Evolutionary conservation across 2,113 vertebrate species (phyloP), one percentile per base, ranked within the genome.

Genomic region (Mastomys natalensis): DNA sequence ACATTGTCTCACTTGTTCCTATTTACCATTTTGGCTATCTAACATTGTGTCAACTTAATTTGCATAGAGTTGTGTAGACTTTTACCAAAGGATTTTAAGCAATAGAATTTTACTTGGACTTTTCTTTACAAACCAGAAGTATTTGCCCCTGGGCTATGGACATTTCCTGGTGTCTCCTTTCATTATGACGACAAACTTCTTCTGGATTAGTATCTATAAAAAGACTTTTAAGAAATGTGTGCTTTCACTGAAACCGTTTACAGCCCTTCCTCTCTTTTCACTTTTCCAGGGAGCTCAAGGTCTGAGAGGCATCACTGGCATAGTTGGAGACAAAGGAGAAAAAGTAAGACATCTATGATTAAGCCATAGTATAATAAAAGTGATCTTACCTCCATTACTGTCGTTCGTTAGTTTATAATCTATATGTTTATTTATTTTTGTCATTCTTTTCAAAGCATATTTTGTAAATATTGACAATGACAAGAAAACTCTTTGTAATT

Each of bases 241-340:
- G 0, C 72, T 94, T 93, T 93, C 60, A 16, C 45, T 48, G n/a
- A 78, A 91, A 45, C 62, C 94, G 53, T 68, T 8, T 73, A 66
- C 70, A 24, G 12, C 19, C 29, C 55, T 7, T 13, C 24, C 37
- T 81, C 53, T 89, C 26, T 60, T 91, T 95, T 91, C 37, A 34
- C 80, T 80, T 90, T 99, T 99, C 93, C 91, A 99, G 99, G 99
- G 99, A 88, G 95, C 99, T 80, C 98, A 99, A 96, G 99, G 99
- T 91, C 97, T 99, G 95, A 99, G 99, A 98, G 99, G 99, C 94
- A 99, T 99, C 96, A 99, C 98, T 1, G 99, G 99, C 62, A 98
- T 99, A 98, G 97, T 98, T 97, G 99, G 99, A 60, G 68, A 97
- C 89, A 99, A 99, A 98, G 99, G 99, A 88, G 99, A 99, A 94